Base-by-base conservation (phyloP, 2,888 invertebrate genomes). In the Microctonus hyperodae region DNA sequence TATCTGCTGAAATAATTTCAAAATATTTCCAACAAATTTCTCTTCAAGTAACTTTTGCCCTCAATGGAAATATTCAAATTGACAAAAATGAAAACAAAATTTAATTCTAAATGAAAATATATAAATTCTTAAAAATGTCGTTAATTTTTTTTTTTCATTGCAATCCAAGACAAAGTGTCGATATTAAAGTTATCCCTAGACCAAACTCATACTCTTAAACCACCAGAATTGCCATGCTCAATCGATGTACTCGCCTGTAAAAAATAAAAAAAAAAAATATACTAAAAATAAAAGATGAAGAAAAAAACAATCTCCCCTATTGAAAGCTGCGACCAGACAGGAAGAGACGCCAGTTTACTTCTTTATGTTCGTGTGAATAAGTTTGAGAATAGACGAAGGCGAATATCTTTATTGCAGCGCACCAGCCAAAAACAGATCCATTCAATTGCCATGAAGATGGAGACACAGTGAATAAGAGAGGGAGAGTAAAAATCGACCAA, bases 361-460 rank as follows among this genome's bases (percentile, higher is more conserved):
- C 73, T 73, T 73, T 73, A 70, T 64, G 69, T 71, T 65, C 70
- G 70, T 70, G 70, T 73, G 70, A 74, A 74, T 73, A 73, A 73
- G 70, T 73, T 73, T 62, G 65, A 64, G 70, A 66, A 68, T 64
- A 35, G 64, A 56, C 60, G 56, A 60, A 44, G 51, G 44, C 67
- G 68, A 48, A 57, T 61, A 67, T 66, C 69, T 74, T 74, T 74
- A 74, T 73, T 73, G 72, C 73, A 64, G 55, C 59, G 50, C 67
- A 60, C 70, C 40, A 70, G 74, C 74, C 74, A 74, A 74, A 74
- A 74, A 73, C 74, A 74, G 71, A 74, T 73, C 73, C 74, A 73
- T 74, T 74, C 71, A 63, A 69, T 72, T 66, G 69, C 61, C 16
- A 23, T 51, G 22, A 20, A 51, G 9, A 13, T 20, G 6, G 13